Base-by-base conservation (phyloP, 2,797 vertebrate species). In the Esox masquinongy region DNA sequence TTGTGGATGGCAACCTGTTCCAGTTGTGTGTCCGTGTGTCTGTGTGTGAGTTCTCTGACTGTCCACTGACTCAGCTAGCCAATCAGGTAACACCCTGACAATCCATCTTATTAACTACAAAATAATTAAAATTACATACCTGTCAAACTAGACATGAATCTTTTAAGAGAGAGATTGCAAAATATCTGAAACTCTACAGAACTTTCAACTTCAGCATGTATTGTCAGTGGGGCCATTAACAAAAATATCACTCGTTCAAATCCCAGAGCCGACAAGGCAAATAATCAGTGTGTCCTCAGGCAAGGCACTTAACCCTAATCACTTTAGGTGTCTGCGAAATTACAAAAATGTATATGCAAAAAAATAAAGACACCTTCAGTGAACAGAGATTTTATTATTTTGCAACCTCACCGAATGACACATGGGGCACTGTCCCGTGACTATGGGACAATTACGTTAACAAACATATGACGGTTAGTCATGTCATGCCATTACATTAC, bases 381-480 rank as follows among this genome's bases (percentile, higher is more conserved):
- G 22, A 50, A 70, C 24, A 24, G 68, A 19, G 6, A 34, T 24
- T 8, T 69, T 12, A 14, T 24, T 70, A 49, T 70, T 47, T 24
- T 16, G 39, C 24, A 16, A 50, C 5, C 24, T 29, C 68, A 49
- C 43, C 2, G 49, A 3, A 17, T 49, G n/a, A 77, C 29, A 39
- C 12, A 12, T 34, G 9, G 43, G 31, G 43, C 63, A 47, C 11
- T 74, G 36, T 64, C 59, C 56, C 36, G 43, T 29, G 73, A 31
- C 73, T 56, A 73, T 80, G 75, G 68, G 47, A 47, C 43, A 50
- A 70, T 49, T 43, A 50, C 26, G 68, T 59, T 59, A 59, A 11
- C n/a, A 24, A 59, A 22, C 22, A 3, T n/a, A 59, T 24, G 56
- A 59, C 22, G 56, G 56, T 61, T 24, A 61, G 22, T 61, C 56